phyloP scores from a whole-genome alignment of 2,797 vertebrate genomes.

The Adelosebastes latens region DNA sequence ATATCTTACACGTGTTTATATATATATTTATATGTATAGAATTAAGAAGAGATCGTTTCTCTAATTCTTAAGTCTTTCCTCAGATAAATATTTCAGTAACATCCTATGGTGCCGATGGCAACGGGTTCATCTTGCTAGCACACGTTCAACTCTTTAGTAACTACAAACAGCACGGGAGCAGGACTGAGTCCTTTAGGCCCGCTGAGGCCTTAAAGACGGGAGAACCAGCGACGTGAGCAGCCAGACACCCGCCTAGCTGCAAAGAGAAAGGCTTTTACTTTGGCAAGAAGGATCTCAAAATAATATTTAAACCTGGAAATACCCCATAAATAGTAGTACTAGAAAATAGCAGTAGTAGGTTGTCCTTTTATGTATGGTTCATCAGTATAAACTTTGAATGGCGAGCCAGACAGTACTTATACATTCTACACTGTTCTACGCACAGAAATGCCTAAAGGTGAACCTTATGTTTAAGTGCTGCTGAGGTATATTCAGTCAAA shows the following conservation, averaged over 20 bases:
- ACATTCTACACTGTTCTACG: slow-evolving; percentile 91
- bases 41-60: slow-evolving; percentile 79
- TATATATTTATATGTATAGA: slow-evolving; percentile 83
- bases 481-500: slow-evolving; percentile 93
- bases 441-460: slow-evolving; percentile 88
- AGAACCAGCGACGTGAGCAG: slow-evolving; percentile 75
- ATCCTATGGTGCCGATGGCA: slow-evolving; percentile 72
- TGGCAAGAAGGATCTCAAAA: slow-evolving; percentile 92
- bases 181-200: slow-evolving; percentile 61
- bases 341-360: slow-evolving; percentile 89
- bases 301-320: slow-evolving; percentile 87
- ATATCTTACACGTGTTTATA: slow-evolving; percentile 85
- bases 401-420: slow-evolving; percentile 80
- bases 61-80: slow-evolving; percentile 83
- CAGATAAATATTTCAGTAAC: slow-evolving; percentile 87
- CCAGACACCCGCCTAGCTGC: slow-evolving; percentile 83
- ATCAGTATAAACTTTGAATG: slow-evolving; percentile 73
- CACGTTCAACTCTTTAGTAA: slow-evolving; percentile 55
- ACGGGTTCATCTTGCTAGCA: slow-evolving; percentile 71
- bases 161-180: slow-evolving; percentile 70
- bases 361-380: slow-evolving; percentile 73
- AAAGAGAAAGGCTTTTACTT: slow-evolving; percentile 92
- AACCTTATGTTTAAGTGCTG: slow-evolving; percentile 92
- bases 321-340: slow-evolving; percentile 90
- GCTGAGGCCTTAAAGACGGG: slow-evolving; percentile 53